Base-by-base conservation (phyloP, 1,140 invertebrate genomes). In the Melanaphis sacchari region DNA sequence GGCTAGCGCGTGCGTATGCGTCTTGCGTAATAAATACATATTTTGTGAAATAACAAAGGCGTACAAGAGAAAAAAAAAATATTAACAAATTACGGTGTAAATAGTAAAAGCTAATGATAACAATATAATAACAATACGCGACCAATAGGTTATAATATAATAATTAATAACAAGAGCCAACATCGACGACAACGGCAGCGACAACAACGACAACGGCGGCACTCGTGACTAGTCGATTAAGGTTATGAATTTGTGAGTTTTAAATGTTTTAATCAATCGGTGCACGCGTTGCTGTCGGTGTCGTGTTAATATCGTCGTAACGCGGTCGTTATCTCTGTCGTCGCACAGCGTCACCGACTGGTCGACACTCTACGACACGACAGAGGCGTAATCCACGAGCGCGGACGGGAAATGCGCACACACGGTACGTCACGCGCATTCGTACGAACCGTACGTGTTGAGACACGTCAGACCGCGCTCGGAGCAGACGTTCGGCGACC, bases 361-460 rank as follows among this genome's bases (percentile, higher is more conserved):
- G n/a, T n/a, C n/a, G n/a, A n/a, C n/a, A 7, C 21, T 7, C 21
- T 22, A 40, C 7, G 26, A n/a, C n/a, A n/a, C n/a, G n/a, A n/a
- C n/a, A n/a, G n/a, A n/a, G n/a, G n/a, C n/a, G n/a, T n/a, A n/a
- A n/a, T n/a, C n/a, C n/a, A n/a, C n/a, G n/a, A n/a, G n/a, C n/a
- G n/a, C n/a, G n/a, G n/a, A n/a, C n/a, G n/a, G n/a, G n/a, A n/a
- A n/a, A n/a, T n/a, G n/a, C n/a, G n/a, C n/a, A n/a, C n/a, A n/a
- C n/a, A n/a, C n/a, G n/a, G n/a, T n/a, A n/a, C 82, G 43, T 84
- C 41, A 93, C 43, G 11, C 41, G 94, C 97, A 97, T 85, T 95
- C 94, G 94, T 97, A 97, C 59, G 96, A 96, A 36, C 96, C 96
- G 91, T 95, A 95, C 46, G 96, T 96, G 95, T 98, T 97, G 91